Percentiles rank a stretch among this genome's conserved stretches.
phyloP scores from a whole-genome alignment of 2,888 invertebrate genomes.

The Acholoe squamosa region DNA sequence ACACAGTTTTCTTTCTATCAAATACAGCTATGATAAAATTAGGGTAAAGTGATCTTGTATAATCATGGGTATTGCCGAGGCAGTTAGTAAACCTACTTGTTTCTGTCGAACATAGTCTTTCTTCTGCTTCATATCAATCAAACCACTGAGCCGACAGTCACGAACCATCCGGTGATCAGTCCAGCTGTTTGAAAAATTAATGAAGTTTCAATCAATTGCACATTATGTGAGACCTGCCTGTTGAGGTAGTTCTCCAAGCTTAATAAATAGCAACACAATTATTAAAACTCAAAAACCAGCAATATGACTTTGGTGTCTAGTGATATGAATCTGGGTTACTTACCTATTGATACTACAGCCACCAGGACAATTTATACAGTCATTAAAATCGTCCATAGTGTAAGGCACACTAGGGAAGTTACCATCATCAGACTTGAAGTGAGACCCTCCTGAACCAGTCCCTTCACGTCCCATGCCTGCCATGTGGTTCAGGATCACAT shows the following conservation, averaged over 20 bases:
- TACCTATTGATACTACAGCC: slow-evolving; percentile 54
- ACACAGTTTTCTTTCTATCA: too few species aligned
- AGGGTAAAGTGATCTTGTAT: too few species aligned
- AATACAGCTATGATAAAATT: too few species aligned
- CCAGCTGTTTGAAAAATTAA: slow-evolving; percentile 74
- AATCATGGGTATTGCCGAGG: too few species aligned
- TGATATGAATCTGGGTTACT: too few species aligned
- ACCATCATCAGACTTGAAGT: slow-evolving; percentile 76
- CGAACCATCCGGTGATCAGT: slow-evolving; percentile 82
- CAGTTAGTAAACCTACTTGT: slow-evolving; percentile 69
- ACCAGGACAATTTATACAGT: slow-evolving; percentile 72
- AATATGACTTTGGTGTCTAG: too few species aligned
- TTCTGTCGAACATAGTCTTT: slow-evolving; percentile 78
- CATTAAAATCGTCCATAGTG: slow-evolving; percentile 86
- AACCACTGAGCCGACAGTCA: slow-evolving; percentile 88
- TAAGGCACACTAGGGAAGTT: slow-evolving; percentile 82
- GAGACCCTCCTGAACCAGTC: slow-evolving; percentile 87
- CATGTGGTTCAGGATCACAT: slow-evolving; percentile 94
- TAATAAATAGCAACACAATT: too few species aligned
- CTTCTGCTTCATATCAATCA: slow-evolving; percentile 83
- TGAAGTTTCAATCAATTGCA: too few species aligned
- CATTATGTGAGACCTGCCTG: too few species aligned
- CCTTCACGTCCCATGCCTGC: slow-evolving; percentile 87
- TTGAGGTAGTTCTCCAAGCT: too few species aligned
- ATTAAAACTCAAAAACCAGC: too few species aligned